These are phyloP conservation scores for Linurgus olivaceus DNA, from an alignment of 2,797 vertebrate genomes.

Conservation along the genomic window DNA sequence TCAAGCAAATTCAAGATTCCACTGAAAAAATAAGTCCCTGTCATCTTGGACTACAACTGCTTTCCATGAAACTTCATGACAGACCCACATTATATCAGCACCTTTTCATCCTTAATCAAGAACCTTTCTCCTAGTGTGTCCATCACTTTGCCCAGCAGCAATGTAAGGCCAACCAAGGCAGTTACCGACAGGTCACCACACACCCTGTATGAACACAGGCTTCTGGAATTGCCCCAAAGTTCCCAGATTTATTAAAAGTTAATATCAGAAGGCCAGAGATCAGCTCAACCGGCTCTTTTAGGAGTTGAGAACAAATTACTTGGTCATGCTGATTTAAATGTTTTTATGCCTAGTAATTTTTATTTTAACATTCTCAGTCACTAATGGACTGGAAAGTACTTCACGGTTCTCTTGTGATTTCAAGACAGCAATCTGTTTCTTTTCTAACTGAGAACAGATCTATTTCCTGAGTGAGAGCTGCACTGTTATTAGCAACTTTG, in stretches of 20 bases:
- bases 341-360: conserved; percentile 54
- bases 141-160: not conserved
- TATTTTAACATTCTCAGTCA: conserved; percentile 23
- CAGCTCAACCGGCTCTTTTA: conserved; percentile 33
- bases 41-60: not conserved
- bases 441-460: conserved; percentile 28
- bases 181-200: not conserved
- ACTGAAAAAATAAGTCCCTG: not conserved
- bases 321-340: conserved; percentile 24
- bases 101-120: not conserved
- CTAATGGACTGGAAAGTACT: conserved; percentile 55
- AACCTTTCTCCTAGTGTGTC: not conserved
- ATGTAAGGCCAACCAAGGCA: not conserved
- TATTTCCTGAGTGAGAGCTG: not conserved
- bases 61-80: conserved; percentile 35
- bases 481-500: not conserved
- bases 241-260: conserved; percentile 47
- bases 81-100: not conserved
- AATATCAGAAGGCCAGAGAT: conserved; percentile 43
- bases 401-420: not conserved
- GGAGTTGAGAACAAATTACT: conserved; percentile 20
- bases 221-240: conserved; percentile 20
- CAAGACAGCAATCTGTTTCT: conserved; percentile 33
- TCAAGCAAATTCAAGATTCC: not conserved
- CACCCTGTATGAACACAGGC: not conserved